A percentile compares a stretch with the other conserved stretches of the same genome.
These are phyloP conservation scores for Campodea augens DNA, from an alignment of 1,140 invertebrate species.

Conservation along the genomic window DNA sequence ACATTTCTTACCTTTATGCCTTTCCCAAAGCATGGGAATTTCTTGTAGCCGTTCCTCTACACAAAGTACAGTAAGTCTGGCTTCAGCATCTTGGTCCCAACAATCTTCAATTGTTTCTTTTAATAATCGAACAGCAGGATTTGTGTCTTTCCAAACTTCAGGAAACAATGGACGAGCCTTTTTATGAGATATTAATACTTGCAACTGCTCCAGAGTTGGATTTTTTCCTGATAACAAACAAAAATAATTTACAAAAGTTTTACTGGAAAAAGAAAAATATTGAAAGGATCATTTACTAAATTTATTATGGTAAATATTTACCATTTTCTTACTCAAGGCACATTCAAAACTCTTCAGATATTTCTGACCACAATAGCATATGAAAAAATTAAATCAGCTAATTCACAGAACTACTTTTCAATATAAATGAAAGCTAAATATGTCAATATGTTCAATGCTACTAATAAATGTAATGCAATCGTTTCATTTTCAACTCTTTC, in stretches of 20 bases:
- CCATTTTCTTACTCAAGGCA: background rate
- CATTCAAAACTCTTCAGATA: background rate
- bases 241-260: slow-evolving; percentile 14
- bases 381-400: too few relatives aligned
- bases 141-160: slow-evolving; percentile 33
- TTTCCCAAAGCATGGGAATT: slow-evolving; percentile 35
- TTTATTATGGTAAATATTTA: background rate
- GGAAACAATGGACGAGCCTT: slow-evolving; percentile 68
- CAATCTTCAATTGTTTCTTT: slow-evolving; percentile 82
- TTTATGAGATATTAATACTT: slow-evolving; percentile 56
- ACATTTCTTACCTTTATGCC: slow-evolving; percentile 25
- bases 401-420: too few relatives aligned
- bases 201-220: slow-evolving; percentile 56
- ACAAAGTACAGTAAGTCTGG: slow-evolving; percentile 70
- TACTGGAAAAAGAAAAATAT: slow-evolving; percentile 26
- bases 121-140: slow-evolving; percentile 47
- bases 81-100: slow-evolving; percentile 87
- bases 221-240: slow-evolving; percentile 34
- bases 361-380: background rate
- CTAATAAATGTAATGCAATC: too few relatives aligned
- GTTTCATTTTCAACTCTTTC: too few relatives aligned
- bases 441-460: too few relatives aligned
- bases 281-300: slow-evolving; percentile 17
- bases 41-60: slow-evolving; percentile 69
- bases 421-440: too few relatives aligned